Evolutionary conservation across 2,113 vertebrate species (phyloP), one percentile per base, ranked within the genome.

Genomic region (Elanoides forficatus): DNA sequence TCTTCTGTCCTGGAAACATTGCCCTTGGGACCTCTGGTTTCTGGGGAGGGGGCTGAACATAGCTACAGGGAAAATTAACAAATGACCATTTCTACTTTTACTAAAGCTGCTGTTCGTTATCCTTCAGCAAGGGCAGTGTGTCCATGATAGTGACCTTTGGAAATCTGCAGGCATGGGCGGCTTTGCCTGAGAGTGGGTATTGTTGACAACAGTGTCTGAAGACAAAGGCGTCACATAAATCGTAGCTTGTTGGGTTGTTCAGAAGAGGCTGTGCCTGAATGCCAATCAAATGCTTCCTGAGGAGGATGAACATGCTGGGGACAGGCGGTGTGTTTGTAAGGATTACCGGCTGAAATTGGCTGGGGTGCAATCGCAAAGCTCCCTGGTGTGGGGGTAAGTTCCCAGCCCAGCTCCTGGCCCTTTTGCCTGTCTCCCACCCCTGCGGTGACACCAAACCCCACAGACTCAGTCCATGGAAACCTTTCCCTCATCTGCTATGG

Each of bases 191-290:
- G 95, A 82, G 72, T n/a, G 87, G 48, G 11, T 56, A 38, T 45
- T 82, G 62, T 93, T 96, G 95, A 88, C 95, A 95, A 21, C 84
- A 80, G 70, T 21, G 81, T 94, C 93, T 94, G 32, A 93, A 91
- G 90, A 85, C 92, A 94, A 93, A 96, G 66, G 38, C 78, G 45
- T 76, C 85, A 19, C 93, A 91, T 93, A 91, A 94, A 95, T 95
- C 92, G 95, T 0, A 30, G 92, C 93, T 93, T 38, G 47, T 87
- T 90, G 84, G 19, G 53, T 4, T 79, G 38, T 34, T 93, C 90
- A 62, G 96, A 88, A 82, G 53, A 56, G 81, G 56, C 89, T 0
- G 3, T 75, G 81, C 53, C 88, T 81, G 71, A 80, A 67, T 86
- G 96, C 27, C 96, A 90, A 42, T 91, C 96, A 93, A 45, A 88